These are phyloP conservation scores for Exocentrus adspersus DNA, from an alignment of 2,888 invertebrate genomes.

Conservation along the genomic window DNA sequence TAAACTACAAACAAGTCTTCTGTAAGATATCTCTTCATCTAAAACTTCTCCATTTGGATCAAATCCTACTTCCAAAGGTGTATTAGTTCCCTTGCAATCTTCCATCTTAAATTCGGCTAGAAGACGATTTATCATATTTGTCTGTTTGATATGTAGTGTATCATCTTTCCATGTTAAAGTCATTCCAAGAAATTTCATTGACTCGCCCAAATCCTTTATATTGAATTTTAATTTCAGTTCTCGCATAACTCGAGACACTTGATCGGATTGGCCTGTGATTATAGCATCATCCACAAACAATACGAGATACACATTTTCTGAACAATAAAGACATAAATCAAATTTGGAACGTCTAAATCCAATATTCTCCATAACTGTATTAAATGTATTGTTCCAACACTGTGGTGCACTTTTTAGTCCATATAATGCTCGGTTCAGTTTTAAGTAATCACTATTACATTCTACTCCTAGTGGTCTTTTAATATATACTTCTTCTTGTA, in stretches of 20 bases:
- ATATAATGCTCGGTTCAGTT: slow-evolving; percentile 41
- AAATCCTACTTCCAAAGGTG: too few species aligned
- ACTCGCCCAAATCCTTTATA: background rate
- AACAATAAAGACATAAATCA: background rate
- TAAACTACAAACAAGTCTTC: too few species aligned
- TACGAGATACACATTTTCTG: background rate
- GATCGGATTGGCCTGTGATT: background rate
- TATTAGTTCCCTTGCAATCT: too few species aligned
- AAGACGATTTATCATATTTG: too few species aligned
- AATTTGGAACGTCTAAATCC: background rate
- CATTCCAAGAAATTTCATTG: too few species aligned
- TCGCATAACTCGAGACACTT: background rate
- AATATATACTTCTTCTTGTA: slow-evolving; percentile 32
- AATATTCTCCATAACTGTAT: slow-evolving; percentile 12
- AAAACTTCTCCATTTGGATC: too few species aligned
- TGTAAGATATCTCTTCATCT: too few species aligned
- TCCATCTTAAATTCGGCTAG: too few species aligned
- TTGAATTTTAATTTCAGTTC: background rate
- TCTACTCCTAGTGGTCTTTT: slow-evolving; percentile 35
- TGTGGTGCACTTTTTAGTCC: slow-evolving; percentile 32
- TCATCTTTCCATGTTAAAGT: too few species aligned
- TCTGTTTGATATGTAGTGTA: too few species aligned
- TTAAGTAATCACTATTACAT: slow-evolving; percentile 11
- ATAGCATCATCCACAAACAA: slow-evolving; percentile 15
- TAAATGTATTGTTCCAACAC: slow-evolving; percentile 27